Conservation (phyloP, 2,888 invertebrate genomes). For the Petrolisthes manimaculis region DNA sequence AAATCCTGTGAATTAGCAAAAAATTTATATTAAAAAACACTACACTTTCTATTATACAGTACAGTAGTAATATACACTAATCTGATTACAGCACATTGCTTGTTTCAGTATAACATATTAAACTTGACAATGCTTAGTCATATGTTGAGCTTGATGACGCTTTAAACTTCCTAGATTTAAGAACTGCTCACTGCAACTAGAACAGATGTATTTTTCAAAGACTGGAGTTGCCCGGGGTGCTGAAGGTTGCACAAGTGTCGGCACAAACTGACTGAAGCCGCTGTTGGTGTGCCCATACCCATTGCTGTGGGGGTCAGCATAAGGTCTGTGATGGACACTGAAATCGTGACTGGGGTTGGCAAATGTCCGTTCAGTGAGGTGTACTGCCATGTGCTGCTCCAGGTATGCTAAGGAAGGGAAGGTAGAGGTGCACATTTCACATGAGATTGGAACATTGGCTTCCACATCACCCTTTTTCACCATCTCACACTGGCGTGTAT, state of each 20-base stretch:
- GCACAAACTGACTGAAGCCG: slow-evolving; percentile 35
- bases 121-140: background rate
- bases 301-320: background rate
- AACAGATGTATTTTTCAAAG: slow-evolving; percentile 44
- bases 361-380: slow-evolving; percentile 28
- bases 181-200: slow-evolving; percentile 44
- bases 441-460: slow-evolving; percentile 29
- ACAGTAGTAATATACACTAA: too few species aligned
- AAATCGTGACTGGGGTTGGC: background rate
- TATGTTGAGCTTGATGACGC: slow-evolving; percentile 37
- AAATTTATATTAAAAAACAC: too few species aligned
- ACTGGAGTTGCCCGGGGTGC: slow-evolving; percentile 20
- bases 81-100: too few species aligned
- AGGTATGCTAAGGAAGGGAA: slow-evolving; percentile 47
- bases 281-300: slow-evolving; percentile 6
- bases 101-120: too few species aligned
- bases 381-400: slow-evolving; percentile 55
- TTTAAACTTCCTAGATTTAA: slow-evolving; percentile 49
- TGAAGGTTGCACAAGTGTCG: slow-evolving; percentile 4
- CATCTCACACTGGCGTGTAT: background rate
- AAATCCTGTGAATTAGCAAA: too few species aligned
- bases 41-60: too few species aligned
- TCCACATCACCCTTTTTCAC: background rate
- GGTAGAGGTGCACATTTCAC: slow-evolving; percentile 50
- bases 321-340: background rate